Conservation (phyloP, 2,888 invertebrate genomes). For the Tanytarsus gracilentus region DNA sequence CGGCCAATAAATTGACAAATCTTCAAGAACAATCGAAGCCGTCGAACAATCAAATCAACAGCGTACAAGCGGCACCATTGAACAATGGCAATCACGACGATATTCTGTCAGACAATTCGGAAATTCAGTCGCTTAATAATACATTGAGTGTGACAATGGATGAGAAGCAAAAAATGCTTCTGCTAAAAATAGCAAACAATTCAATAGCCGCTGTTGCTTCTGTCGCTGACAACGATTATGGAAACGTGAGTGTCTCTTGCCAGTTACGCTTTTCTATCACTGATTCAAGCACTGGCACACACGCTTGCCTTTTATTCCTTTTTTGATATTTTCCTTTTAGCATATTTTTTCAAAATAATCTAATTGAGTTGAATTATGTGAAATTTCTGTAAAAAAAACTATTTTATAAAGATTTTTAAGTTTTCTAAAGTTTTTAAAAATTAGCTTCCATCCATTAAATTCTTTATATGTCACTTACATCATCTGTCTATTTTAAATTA, state of each 20-base stretch:
- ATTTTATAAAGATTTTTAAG: too few relatives aligned
- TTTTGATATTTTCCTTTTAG: background rate
- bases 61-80: slow-evolving; percentile 30
- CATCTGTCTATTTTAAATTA: background rate
- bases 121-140: slow-evolving; percentile 35
- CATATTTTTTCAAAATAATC: too few relatives aligned
- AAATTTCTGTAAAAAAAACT: too few relatives aligned
- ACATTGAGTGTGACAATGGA: slow-evolving; percentile 32
- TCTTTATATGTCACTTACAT: background rate
- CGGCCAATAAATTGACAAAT: slow-evolving; percentile 34
- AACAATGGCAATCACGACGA: slow-evolving; percentile 28
- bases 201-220: slow-evolving; percentile 26
- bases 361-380: too few relatives aligned
- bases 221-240: slow-evolving; percentile 24
- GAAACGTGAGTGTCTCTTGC: slow-evolving; percentile 19
- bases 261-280: background rate
- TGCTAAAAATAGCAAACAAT: slow-evolving; percentile 39
- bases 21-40: slow-evolving; percentile 43
- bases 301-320: too few relatives aligned
- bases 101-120: slow-evolving; percentile 42
- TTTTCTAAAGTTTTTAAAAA: background rate
- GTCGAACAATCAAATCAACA: slow-evolving; percentile 30
- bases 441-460: background rate
- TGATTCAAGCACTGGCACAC: background rate
- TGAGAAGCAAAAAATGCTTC: slow-evolving; percentile 39